These are phyloP conservation scores for Scaptomyza polygonia DNA, from an alignment of 2,888 invertebrate species.

Conservation along the genomic window DNA sequence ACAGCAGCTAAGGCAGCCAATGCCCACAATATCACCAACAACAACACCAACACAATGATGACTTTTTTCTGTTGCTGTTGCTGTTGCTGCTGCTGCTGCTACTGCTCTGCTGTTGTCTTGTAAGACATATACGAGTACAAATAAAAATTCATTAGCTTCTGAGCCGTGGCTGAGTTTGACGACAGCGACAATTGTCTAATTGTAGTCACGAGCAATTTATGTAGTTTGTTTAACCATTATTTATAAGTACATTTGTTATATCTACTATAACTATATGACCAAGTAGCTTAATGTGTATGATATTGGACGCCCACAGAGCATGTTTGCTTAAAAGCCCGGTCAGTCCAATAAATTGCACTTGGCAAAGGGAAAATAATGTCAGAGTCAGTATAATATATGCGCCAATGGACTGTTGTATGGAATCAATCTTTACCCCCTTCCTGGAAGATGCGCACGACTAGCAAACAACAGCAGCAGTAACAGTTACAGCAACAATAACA, in stretches of 20 bases:
- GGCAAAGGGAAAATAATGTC: slow-evolving; percentile 35
- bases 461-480: slow-evolving; percentile 52
- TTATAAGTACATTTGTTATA: slow-evolving; percentile 34
- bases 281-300: slow-evolving; percentile 30
- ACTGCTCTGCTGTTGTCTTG: slow-evolving; percentile 66
- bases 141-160: slow-evolving; percentile 79
- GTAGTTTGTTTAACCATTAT: slow-evolving; percentile 67
- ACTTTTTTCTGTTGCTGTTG: slow-evolving; percentile 26
- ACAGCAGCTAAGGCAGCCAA: slow-evolving; percentile 47
- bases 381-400: slow-evolving; percentile 29
- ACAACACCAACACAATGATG: slow-evolving; percentile 73
- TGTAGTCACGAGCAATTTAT: slow-evolving; percentile 81
- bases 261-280: slow-evolving; percentile 31
- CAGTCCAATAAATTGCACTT: slow-evolving; percentile 56
- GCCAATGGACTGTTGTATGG: slow-evolving; percentile 35
- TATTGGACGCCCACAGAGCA: slow-evolving; percentile 57
- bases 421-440: slow-evolving; percentile 58
- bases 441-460: slow-evolving; percentile 76
- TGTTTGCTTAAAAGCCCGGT: slow-evolving; percentile 51
- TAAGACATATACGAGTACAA: slow-evolving; percentile 72
- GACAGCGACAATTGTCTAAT: slow-evolving; percentile 80
- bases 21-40: slow-evolving; percentile 37
- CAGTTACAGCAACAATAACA: slow-evolving; percentile 35
- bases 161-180: slow-evolving; percentile 71
- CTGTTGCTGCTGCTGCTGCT: slow-evolving; percentile 29